Conservation (phyloP, 2,113 vertebrate species). For the Saccopteryx leptura region DNA sequence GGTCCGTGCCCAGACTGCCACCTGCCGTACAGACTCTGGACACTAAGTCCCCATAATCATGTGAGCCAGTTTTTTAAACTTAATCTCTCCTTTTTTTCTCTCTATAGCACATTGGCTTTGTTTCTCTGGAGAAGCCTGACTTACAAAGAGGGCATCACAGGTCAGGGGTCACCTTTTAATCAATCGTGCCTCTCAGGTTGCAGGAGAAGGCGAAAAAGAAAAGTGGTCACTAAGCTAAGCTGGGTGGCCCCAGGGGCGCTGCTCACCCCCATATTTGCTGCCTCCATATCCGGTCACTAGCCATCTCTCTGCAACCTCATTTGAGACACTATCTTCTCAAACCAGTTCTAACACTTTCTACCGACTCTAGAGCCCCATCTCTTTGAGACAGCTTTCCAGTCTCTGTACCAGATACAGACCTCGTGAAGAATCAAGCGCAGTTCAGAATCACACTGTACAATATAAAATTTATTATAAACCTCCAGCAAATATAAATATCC, state of each 20-base stretch:
- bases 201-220: neutral
- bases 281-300: fast-evolving
- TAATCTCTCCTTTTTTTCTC: fast-evolving
- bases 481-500: constrained; percentile 87
- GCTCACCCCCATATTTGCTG: neutral
- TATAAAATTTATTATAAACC: constrained; percentile 86
- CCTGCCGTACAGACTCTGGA: neutral
- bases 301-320: fast-evolving
- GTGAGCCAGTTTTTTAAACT: too few species aligned
- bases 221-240: neutral
- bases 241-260: neutral
- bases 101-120: fast-evolving
- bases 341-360: neutral
- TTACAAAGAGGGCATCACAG: neutral
- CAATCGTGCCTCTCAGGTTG: fast-evolving
- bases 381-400: neutral
- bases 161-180: fast-evolving
- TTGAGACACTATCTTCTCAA: neutral
- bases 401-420: too few species aligned
- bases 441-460: constrained; percentile 28
- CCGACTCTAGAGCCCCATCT: neutral
- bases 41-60: fast-evolving
- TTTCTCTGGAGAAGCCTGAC: neutral
- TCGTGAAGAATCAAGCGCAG: neutral
- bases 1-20: neutral